Evolutionary conservation across 2,797 vertebrate genomes (phyloP).

Genomic region (Sylvilagus floridanus): DNA sequence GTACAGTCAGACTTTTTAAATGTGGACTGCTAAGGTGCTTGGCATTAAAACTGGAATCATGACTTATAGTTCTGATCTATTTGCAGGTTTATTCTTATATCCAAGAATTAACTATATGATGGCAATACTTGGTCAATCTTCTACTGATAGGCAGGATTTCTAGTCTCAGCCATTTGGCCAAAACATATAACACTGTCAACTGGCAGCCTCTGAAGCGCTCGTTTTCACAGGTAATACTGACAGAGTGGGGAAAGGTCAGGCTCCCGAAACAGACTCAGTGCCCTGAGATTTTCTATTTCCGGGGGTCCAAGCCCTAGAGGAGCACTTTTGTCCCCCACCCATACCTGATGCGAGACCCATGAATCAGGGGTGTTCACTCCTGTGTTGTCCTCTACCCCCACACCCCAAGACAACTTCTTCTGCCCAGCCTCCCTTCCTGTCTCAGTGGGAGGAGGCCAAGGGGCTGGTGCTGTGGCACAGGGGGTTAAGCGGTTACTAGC

Average conservation of each 20-base stretch:
- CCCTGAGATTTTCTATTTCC: background rate
- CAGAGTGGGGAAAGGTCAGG: constrained; percentile 22
- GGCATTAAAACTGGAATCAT: background rate
- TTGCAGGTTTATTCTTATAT: constrained; percentile 43
- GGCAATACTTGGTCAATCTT: background rate
- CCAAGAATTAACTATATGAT: background rate
- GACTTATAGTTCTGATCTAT: constrained; percentile 32
- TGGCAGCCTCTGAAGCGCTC: background rate
- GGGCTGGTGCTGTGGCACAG: too few relatives aligned
- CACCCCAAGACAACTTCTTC: background rate
- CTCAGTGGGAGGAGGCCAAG: background rate
- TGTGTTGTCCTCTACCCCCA: background rate
- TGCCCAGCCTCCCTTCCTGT: background rate
- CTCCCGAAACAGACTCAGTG: constrained; percentile 31
- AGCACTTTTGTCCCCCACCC: background rate
- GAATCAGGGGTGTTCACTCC: background rate
- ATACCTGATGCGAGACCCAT: background rate
- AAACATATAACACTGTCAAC: background rate
- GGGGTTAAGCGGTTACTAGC: too few relatives aligned
- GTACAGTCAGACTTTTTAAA: background rate
- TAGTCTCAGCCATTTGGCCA: background rate
- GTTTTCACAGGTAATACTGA: constrained; percentile 54
- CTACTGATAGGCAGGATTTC: background rate
- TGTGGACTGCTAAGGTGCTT: background rate
- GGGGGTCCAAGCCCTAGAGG: background rate